Base-by-base conservation (phyloP, 2,888 invertebrate species). In the Podotricha telesiphe region DNA sequence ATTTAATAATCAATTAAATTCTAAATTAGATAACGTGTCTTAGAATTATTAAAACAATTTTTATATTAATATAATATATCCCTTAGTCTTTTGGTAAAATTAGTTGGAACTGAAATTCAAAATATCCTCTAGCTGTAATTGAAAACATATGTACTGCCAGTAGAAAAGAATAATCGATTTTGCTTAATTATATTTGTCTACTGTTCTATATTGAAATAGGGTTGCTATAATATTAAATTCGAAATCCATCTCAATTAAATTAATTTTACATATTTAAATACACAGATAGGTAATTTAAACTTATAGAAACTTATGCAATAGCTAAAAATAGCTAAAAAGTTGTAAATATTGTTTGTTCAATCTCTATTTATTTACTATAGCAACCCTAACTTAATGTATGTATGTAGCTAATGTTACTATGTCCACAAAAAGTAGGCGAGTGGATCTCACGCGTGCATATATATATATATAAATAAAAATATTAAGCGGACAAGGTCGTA, bases 31-130 rank as follows among this genome's bases (percentile, higher is more conserved):
- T 55, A 37, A 37, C 8, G 62, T 66, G 63, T 55, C 42, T 11
- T 70, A 64, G 58, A 63, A 20, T 15, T 70, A 59, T 55, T 55
- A 53, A 67, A 15, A 61, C 68, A 48, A 53, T 56, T 65, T 55
- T 68, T 70, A 40, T 70, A 59, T 59, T 40, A 37, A 11, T 45
- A 28, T 48, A 67, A 42, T 68, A 56, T 61, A 68, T 55, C 51
- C 56, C 65, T n/a, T 65, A 71, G 68, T 71, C 63, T 63, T 61
- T 45, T 70, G 45, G 51, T 40, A 67, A 58, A 50, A 66, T 51
- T 66, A 19, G n/a, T 34, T 47, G 13, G 6, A 51, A 59, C 17
- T 50, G 40, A 40, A 22, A 51, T 65, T 58, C 17, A 15, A 20
- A 48, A 65, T 56, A 56, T 65, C 34, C 55, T 37, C 34, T 55